Evolutionary conservation across 2,113 vertebrate genomes (phyloP).

Genomic region (Cheirogaleus medius): DNA sequence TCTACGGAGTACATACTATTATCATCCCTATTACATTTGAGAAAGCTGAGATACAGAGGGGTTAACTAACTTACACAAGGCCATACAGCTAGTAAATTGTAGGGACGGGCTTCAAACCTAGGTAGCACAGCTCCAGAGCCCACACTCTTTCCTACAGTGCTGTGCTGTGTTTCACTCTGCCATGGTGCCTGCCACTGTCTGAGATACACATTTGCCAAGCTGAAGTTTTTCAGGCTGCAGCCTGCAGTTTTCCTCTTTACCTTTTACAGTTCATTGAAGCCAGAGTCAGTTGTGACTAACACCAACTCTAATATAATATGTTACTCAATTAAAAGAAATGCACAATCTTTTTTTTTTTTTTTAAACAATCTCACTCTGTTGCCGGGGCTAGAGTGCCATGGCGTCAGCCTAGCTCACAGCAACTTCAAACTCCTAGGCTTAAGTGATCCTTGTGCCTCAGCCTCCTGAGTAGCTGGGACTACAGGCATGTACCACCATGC

Average conservation of each 20-base stretch:
- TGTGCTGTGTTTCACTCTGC: background rate
- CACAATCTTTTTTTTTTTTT: background rate
- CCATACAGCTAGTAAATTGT: background rate
- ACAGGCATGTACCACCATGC: too few species aligned
- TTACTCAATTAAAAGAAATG: conserved; percentile 13
- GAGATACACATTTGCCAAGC: background rate
- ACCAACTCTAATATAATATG: background rate
- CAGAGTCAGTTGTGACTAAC: background rate
- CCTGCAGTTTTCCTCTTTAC: background rate
- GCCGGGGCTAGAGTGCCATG: too few species aligned
- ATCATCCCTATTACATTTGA: background rate
- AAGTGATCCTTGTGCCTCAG: too few species aligned
- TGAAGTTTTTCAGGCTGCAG: background rate
- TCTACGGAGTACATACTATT: background rate
- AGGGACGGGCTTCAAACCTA: background rate
- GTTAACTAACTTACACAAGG: background rate
- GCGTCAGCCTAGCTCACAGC: too few species aligned
- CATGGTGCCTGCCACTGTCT: background rate
- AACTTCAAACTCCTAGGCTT: too few species aligned
- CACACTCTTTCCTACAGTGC: background rate
- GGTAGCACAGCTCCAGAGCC: background rate
- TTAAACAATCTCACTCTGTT: too few species aligned
- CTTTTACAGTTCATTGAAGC: background rate
- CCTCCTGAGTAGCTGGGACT: too few species aligned
- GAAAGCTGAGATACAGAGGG: background rate